These are phyloP conservation scores for Glyphotaelius pellucidus DNA, from an alignment of 2,888 invertebrate species.

Conservation along the genomic window DNA sequence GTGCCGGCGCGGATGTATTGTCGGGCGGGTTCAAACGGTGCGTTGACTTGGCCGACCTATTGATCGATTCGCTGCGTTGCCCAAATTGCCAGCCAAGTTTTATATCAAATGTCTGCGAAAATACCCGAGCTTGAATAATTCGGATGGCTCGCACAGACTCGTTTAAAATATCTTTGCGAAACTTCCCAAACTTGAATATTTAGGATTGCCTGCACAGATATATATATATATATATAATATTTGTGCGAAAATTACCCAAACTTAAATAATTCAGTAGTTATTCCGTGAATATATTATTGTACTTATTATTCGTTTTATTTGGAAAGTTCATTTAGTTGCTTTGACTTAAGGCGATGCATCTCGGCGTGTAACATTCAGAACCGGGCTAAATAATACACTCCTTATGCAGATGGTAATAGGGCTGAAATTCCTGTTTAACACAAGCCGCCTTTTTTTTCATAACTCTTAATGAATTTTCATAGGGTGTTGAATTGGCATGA, in stretches of 20 bases:
- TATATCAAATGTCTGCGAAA: background rate
- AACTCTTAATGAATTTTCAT: too few relatives aligned
- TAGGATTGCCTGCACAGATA: background rate
- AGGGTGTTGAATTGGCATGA: too few relatives aligned
- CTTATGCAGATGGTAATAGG: too few relatives aligned
- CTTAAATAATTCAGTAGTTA: background rate
- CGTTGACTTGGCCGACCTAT: constrained; percentile 20
- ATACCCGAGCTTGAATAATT: background rate
- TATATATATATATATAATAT: background rate
- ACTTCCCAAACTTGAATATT: background rate
- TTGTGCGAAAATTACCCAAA: background rate
- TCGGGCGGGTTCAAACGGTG: background rate
- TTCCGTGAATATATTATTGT: background rate
- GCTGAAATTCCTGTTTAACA: too few relatives aligned
- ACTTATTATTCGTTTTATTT: background rate
- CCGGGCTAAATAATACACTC: too few relatives aligned
- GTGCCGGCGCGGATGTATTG: constrained; percentile 23
- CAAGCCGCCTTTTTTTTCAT: too few relatives aligned
- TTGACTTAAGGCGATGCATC: too few relatives aligned
- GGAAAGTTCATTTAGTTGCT: too few relatives aligned
- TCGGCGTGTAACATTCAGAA: too few relatives aligned
- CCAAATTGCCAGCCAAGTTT: background rate
- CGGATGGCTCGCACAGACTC: background rate
- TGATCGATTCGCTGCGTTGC: background rate
- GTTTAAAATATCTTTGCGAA: background rate